These are phyloP conservation scores for Protobothrops flavoviridis DNA, from an alignment of 2,113 vertebrate species.

Conservation along the genomic window DNA sequence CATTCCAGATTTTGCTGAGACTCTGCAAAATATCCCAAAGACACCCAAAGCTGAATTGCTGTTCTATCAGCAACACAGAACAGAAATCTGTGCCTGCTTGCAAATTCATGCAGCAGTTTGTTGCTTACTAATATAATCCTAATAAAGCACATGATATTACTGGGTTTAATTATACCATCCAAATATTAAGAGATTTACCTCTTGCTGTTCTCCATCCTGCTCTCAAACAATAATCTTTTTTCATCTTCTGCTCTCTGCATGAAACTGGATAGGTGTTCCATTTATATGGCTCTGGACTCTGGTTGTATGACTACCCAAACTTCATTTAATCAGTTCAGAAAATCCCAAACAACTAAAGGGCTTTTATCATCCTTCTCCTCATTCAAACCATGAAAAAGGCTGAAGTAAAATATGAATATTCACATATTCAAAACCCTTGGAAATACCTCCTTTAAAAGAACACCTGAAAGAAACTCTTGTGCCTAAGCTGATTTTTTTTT, in stretches of 20 bases:
- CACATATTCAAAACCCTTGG: conserved; percentile 1
- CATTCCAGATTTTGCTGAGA: not conserved
- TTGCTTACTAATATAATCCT: conserved; percentile 56
- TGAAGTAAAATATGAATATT: conserved; percentile 47
- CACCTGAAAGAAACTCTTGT: conserved; percentile 54
- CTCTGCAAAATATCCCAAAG: not conserved
- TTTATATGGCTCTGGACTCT: conserved; percentile 52
- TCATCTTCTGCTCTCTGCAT: conserved; percentile 60
- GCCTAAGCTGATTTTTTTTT: conserved; percentile 47
- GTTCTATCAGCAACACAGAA: not conserved
- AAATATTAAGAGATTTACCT: conserved; percentile 67
- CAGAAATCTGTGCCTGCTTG: not conserved
- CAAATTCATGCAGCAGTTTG: conserved; percentile 49
- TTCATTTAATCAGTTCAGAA: conserved; percentile 59
- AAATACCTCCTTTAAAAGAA: conserved; percentile 57
- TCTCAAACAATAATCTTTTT: conserved; percentile 59
- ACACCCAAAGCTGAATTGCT: not conserved
- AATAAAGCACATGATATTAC: conserved; percentile 67
- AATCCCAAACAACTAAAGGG: conserved; percentile 57
- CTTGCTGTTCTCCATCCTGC: conserved; percentile 60
- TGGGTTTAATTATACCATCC: conserved; percentile 64
- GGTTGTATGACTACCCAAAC: conserved; percentile 51
- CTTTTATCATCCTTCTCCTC: conserved; percentile 55
- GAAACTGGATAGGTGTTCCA: conserved; percentile 61
- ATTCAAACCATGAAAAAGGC: conserved; percentile 47